Conservation (phyloP, 2,888 invertebrate species). For the Philhelius pedissequus region DNA sequence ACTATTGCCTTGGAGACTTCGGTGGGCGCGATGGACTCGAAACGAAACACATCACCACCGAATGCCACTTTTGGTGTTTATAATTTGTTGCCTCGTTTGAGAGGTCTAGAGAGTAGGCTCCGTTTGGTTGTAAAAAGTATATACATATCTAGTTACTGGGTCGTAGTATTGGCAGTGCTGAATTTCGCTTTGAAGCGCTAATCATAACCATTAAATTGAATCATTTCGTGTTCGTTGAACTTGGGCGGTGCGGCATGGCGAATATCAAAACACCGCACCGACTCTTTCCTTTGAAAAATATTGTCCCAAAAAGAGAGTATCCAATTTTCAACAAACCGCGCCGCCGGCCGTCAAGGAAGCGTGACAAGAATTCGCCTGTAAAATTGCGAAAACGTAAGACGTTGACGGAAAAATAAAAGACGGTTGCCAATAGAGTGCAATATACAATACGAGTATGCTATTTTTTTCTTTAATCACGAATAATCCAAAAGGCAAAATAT, state of each 20-base stretch:
- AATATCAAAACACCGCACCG: not conserved
- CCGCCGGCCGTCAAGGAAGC: no score
- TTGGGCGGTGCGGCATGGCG: slow-evolving; percentile 32
- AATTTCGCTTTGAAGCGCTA: slow-evolving; percentile 24
- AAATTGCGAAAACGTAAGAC: slow-evolving; percentile 12
- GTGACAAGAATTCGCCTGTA: slow-evolving; percentile 50
- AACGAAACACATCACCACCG: slow-evolving; percentile 7
- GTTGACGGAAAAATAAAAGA: not conserved
- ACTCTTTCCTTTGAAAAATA: not conserved
- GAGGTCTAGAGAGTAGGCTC: slow-evolving; percentile 17
- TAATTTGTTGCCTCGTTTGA: slow-evolving; percentile 29
- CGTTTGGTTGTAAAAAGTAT: not conserved
- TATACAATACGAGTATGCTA: no score
- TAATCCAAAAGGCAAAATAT: no score
- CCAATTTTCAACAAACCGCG: slow-evolving; percentile 26
- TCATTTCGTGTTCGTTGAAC: slow-evolving; percentile 58
- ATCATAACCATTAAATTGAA: slow-evolving; percentile 57
- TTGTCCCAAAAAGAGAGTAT: not conserved
- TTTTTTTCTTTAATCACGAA: no score
- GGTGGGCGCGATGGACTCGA: slow-evolving; percentile 9
- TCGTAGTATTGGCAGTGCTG: not conserved
- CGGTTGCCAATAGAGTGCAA: not conserved
- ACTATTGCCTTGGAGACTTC: slow-evolving; percentile 1
- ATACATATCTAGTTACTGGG: no score
- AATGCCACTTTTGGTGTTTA: slow-evolving; percentile 42